phyloP scores from a whole-genome alignment of 2,113 vertebrate genomes.

The Phyllostomus hastatus region DNA sequence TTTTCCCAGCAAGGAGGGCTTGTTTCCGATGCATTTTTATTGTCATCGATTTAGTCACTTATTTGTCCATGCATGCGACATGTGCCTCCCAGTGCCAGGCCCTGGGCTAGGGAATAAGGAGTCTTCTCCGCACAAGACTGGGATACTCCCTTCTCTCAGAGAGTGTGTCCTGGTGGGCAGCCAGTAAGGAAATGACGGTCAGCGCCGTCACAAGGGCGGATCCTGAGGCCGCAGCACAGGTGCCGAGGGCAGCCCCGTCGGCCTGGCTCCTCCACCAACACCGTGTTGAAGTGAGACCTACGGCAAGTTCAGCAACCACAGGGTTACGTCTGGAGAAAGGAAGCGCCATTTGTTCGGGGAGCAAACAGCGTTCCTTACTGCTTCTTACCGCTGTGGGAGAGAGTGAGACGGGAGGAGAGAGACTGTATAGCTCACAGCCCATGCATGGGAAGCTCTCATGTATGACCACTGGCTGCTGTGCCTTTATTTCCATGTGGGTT shows the following conservation, averaged over 20 bases:
- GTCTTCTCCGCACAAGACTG: not conserved
- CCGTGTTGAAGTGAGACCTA: not conserved
- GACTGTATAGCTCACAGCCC: not conserved
- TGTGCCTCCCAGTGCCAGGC: not conserved
- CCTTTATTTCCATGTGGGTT: not conserved
- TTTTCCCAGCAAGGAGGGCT: not conserved
- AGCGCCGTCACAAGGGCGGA: too few species aligned
- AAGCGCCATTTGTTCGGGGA: not conserved
- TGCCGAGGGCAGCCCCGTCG: not conserved
- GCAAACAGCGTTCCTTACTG: too few species aligned
- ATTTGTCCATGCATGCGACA: not conserved
- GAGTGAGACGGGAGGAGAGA: not conserved
- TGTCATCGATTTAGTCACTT: not conserved
- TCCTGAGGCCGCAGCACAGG: rapidly evolving
- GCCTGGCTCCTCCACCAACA: not conserved
- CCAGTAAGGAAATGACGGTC: not conserved
- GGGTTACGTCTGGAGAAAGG: not conserved
- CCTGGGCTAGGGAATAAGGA: not conserved
- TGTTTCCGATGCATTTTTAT: too few species aligned
- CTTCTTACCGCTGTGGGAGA: not conserved
- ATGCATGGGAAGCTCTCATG: not conserved
- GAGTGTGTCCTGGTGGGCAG: not conserved
- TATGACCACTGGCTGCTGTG: not conserved
- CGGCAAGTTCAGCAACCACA: too few species aligned
- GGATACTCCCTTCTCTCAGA: not conserved